These are phyloP conservation scores for Drosophila monieri DNA, from an alignment of 2,888 invertebrate species.

Conservation along the genomic window DNA sequence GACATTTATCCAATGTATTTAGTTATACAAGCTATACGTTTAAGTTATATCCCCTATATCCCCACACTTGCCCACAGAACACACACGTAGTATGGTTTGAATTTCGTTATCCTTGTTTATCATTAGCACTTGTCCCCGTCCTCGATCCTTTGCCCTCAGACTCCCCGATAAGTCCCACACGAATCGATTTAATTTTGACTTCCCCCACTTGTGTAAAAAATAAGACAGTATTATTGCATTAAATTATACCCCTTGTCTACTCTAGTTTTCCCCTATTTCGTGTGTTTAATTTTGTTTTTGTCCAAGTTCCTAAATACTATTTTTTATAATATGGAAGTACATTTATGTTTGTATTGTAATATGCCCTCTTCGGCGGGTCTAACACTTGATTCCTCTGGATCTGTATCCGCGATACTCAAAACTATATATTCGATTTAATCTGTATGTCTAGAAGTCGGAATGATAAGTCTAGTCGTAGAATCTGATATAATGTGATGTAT, in stretches of 20 bases:
- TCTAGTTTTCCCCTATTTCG: conserved; percentile 8
- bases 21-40: conserved; percentile 52
- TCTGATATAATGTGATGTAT: conserved; percentile 10
- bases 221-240: conserved; percentile 5
- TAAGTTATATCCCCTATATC: conserved; percentile 28
- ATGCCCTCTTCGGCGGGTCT: conserved; percentile 2
- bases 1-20: conserved; percentile 55
- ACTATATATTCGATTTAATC: neutral
- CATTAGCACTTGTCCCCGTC: conserved; percentile 23
- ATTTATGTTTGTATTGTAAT: conserved; percentile 29
- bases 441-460: conserved; percentile 32
- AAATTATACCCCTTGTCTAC: neutral
- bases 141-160: conserved; percentile 1
- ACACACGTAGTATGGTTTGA: conserved; percentile 52
- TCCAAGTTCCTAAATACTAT: conserved; percentile 17
- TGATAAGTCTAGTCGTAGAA: conserved; percentile 5
- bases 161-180: conserved; percentile 2
- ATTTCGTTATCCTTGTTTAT: conserved; percentile 21
- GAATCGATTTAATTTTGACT: conserved; percentile 15
- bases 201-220: conserved; percentile 25
- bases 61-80: conserved; percentile 6
- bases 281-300: conserved; percentile 17
- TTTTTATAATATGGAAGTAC: conserved; percentile 4
- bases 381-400: conserved; percentile 24
- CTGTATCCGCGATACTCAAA: neutral